Base-by-base conservation (phyloP, 2,888 invertebrate genomes). In the Caenorhabditis sp. region DNA sequence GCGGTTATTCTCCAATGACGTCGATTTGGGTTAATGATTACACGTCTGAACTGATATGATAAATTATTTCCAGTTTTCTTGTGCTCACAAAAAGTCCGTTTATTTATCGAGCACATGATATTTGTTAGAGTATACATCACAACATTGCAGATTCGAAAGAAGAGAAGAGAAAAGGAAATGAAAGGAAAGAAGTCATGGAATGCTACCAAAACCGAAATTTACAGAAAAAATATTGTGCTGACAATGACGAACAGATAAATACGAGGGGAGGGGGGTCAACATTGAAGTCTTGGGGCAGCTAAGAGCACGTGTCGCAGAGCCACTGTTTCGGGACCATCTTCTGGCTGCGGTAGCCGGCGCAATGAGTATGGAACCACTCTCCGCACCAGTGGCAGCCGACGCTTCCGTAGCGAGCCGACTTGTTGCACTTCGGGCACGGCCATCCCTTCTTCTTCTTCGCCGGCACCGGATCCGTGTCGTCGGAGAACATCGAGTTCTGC, bases 1-100 rank as follows among this genome's bases (percentile, higher is more conserved):
- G n/a, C 26, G 62, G 30, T n/a, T 55, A 15, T 71, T 71, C 26
- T 53, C 53, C 11, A 71, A 71, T 55, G 71, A 71, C 30, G 62
- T 62, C 9, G 71, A 71, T 39, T 32, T 71, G n/a, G 48, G 37
- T 7, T 70, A 22, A 70, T 5, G 5, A 3, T 2, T 32, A 26
- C 20, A 46, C 11, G 11, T 46, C 2, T 26, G 6, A 30, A 27
- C 15, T 27, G 8, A 26, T 24, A 24, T 2, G 4, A 3, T 24
- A 6, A 13, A 11, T 24, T 46, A 24, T 17, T 4, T 13, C 4
- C 4, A 35, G n/a, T n/a, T n/a, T n/a, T n/a, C n/a, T n/a, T n/a
- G n/a, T n/a, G n/a, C n/a, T n/a, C n/a, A n/a, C n/a, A n/a, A n/a
- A n/a, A n/a, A n/a, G n/a, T n/a, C n/a, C n/a, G n/a, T n/a, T n/a